These are phyloP conservation scores for Petrocephalus schoutedeni DNA, from an alignment of 2,797 vertebrate species.

Conservation along the genomic window DNA sequence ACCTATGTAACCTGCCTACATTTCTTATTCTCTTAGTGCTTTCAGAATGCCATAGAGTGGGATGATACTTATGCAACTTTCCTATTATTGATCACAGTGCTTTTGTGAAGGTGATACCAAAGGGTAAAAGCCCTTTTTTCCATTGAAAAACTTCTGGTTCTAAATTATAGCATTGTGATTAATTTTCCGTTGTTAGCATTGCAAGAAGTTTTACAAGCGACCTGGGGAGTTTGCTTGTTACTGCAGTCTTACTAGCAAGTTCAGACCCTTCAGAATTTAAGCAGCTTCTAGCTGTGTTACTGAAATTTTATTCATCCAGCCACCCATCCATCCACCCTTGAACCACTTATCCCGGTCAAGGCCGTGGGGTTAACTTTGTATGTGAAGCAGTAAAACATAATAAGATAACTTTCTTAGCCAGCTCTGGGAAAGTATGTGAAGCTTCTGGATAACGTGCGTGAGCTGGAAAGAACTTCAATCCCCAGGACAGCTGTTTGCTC, in stretches of 20 bases:
- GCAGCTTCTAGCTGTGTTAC: neutral
- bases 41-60: neutral
- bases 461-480: constrained; percentile 25
- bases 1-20: neutral
- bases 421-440: constrained; percentile 34
- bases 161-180: neutral
- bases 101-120: neutral
- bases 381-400: neutral
- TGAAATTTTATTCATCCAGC: neutral
- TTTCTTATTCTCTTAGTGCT: neutral
- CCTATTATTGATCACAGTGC: neutral
- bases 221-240: neutral
- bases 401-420: constrained; percentile 30
- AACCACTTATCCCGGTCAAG: neutral
- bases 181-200: neutral
- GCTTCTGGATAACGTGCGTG: constrained; percentile 29
- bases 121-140: neutral
- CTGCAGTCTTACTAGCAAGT: neutral
- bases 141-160: neutral
- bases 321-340: neutral
- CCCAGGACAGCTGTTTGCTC: constrained; percentile 34
- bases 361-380: neutral
- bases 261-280: neutral
- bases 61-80: neutral
- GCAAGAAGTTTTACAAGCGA: neutral